Evolutionary conservation across 2,113 vertebrate genomes (phyloP), one percentile per base, ranked within the genome.

Genomic region (Noctilio leporinus): DNA sequence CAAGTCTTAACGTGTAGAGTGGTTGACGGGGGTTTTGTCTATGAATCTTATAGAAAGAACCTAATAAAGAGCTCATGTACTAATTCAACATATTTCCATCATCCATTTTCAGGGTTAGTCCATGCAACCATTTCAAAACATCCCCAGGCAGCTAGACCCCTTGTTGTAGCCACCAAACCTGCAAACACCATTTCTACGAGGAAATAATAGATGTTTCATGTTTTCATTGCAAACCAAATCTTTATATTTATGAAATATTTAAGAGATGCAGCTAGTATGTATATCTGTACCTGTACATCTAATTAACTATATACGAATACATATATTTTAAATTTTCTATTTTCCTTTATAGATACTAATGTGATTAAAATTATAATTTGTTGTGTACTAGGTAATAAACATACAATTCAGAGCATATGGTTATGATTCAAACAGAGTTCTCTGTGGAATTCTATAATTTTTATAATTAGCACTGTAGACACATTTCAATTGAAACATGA

Each of bases 401-500:
- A 65, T 24, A 65, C 5, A 28, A 20, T 11, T 59, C 62, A 65
- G 30, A 84, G 6, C 49, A 3, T 69, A 38, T 91, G 72, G 30
- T 59, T 91, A 90, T 80, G 28, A 91, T 96, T 88, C 51, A 8
- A 78, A 26, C 10, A 65, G 49, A 35, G 7, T 7, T 81, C 57
- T 86, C 64, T 92, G 8, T 43, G 22, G 22, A 59, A 73, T 87
- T 55, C 40, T 90, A 24, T 10, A 82, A 12, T 62, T 95, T 90
- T 16, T 96, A 53, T 67, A 86, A 80, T 90, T 92, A 93, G 9
- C 45, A 80, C 17, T 64, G 10, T 4, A 28, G 70, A 94, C 35
- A 22, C 45, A 83, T 87, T 94, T 94, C n/a, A 89, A 7, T 7
- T 43, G 20, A 89, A 94, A 86, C 45, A 93, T 67, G 14, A 67